Evolutionary conservation across 2,888 invertebrate species (phyloP).

Genomic region (Melitaea athalia): DNA sequence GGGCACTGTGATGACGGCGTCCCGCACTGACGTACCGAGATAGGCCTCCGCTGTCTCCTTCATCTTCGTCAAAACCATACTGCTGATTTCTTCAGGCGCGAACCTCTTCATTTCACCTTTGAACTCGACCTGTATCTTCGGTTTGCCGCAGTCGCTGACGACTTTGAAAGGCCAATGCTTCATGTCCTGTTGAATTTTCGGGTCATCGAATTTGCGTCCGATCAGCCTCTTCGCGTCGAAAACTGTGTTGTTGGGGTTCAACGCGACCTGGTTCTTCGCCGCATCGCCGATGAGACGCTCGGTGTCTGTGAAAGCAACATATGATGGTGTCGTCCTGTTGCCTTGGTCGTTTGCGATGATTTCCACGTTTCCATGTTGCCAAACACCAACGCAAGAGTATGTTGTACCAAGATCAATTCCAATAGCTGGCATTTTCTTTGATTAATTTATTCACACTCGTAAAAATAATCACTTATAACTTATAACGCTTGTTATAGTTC

Average conservation of each 20-base stretch:
- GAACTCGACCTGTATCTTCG: slow-evolving; percentile 86
- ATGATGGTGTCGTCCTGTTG: slow-evolving; percentile 88
- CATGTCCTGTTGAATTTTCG: slow-evolving; percentile 89
- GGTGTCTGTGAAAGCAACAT: slow-evolving; percentile 87
- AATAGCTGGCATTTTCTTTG: slow-evolving; percentile 74
- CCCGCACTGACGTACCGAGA: slow-evolving; percentile 84
- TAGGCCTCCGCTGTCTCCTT: slow-evolving; percentile 89
- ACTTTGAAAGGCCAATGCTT: slow-evolving; percentile 93
- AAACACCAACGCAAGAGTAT: slow-evolving; percentile 80
- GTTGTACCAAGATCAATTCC: slow-evolving; percentile 82
- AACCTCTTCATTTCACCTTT: slow-evolving; percentile 85
- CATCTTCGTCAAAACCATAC: slow-evolving; percentile 92
- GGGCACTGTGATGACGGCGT: slow-evolving; percentile 91
- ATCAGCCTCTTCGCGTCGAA: slow-evolving; percentile 91
- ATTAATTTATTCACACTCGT: slow-evolving; percentile 37
- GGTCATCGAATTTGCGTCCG: slow-evolving; percentile 88
- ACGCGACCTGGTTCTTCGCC: slow-evolving; percentile 87
- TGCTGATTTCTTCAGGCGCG: slow-evolving; percentile 87
- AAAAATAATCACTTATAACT: slow-evolving; percentile 18
- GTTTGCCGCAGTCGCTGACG: slow-evolving; percentile 84
- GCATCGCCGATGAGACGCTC: slow-evolving; percentile 87
- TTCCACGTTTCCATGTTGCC: slow-evolving; percentile 87
- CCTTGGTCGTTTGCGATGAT: slow-evolving; percentile 87
- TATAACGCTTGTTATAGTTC: slow-evolving; percentile 40
- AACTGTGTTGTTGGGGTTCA: slow-evolving; percentile 88